phyloP scores from a whole-genome alignment of 1,140 invertebrate genomes.

The Caerostris extrusa region DNA sequence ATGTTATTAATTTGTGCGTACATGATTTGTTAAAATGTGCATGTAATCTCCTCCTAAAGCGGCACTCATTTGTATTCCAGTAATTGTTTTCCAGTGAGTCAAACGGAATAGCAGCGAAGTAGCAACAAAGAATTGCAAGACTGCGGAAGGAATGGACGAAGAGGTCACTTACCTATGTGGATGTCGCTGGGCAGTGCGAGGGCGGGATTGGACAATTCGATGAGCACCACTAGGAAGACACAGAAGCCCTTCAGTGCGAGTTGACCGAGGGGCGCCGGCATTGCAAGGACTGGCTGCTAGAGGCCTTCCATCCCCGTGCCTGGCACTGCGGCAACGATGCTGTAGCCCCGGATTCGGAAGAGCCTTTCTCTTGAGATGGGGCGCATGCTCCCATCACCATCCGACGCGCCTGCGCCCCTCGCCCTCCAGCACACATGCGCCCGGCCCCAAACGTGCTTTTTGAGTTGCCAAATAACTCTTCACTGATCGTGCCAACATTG shows the following conservation, averaged over 20 bases:
- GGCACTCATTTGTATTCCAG: too few relatives aligned
- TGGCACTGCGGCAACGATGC: constrained; percentile 57
- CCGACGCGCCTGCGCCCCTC: background rate
- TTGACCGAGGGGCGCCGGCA: constrained; percentile 59
- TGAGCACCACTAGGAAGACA: constrained; percentile 67
- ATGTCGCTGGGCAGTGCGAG: constrained; percentile 49
- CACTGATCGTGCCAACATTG: too few relatives aligned
- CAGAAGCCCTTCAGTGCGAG: constrained; percentile 61
- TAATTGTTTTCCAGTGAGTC: too few relatives aligned
- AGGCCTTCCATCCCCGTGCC: constrained; percentile 53
- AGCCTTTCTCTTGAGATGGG: constrained; percentile 20
- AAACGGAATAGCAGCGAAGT: too few relatives aligned
- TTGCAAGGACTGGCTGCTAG: constrained; percentile 51
- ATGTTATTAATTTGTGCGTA: too few relatives aligned
- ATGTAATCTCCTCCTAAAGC: too few relatives aligned
- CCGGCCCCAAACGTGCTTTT: constrained; percentile 14
- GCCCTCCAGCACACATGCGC: background rate
- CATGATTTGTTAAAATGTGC: too few relatives aligned
- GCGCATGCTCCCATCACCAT: constrained; percentile 46
- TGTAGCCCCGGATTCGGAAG: constrained; percentile 30
- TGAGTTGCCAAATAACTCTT: background rate
- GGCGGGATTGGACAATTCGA: constrained; percentile 11
- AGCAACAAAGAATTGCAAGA: too few relatives aligned
- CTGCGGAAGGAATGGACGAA: background rate
- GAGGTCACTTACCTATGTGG: background rate